Percentiles rank a stretch among this genome's conserved stretches.
These are phyloP conservation scores for Drosophila flavopinicola DNA, from an alignment of 2,888 invertebrate genomes.

Conservation along the genomic window DNA sequence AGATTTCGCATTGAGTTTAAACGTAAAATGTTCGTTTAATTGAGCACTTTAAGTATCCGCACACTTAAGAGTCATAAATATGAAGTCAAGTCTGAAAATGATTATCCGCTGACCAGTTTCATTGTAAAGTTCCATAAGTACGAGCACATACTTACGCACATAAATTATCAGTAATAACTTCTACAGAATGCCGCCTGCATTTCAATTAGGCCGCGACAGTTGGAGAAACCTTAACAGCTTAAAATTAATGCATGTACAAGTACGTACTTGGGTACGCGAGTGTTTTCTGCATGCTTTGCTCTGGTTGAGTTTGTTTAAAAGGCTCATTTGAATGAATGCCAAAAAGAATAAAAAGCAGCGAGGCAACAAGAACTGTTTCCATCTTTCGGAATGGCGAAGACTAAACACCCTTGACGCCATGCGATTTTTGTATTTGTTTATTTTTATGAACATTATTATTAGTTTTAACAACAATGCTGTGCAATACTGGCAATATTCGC, in stretches of 20 bases:
- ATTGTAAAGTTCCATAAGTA: slow-evolving; percentile 18
- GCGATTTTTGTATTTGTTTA: too few species aligned
- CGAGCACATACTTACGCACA: slow-evolving; percentile 14
- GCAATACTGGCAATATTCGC: too few species aligned
- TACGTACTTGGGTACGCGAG: slow-evolving; percentile 4
- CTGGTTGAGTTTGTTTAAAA: slow-evolving; percentile 51
- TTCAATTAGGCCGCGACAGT: slow-evolving; percentile 46
- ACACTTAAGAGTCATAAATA: slow-evolving; percentile 25
- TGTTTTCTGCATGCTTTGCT: slow-evolving; percentile 29
- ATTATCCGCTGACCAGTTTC: slow-evolving; percentile 19
- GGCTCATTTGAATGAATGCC: slow-evolving; percentile 61
- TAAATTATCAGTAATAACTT: slow-evolving; percentile 65
- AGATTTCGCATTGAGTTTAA: slow-evolving; percentile 23
- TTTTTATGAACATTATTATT: too few species aligned
- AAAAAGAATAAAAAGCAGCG: slow-evolving; percentile 16
- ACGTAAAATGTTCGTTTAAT: slow-evolving; percentile 49
- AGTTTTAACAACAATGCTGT: too few species aligned
- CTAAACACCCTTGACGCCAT: slow-evolving; percentile 1
- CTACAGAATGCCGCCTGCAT: slow-evolving; percentile 46
- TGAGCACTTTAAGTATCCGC: slow-evolving; percentile 45
- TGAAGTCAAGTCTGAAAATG: slow-evolving; percentile 22
- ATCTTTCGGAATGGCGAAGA: not conserved
- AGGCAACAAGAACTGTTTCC: not conserved
- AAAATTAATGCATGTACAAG: slow-evolving; percentile 50
- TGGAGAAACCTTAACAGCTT: slow-evolving; percentile 52